Evolutionary conservation across 2,797 vertebrate species (phyloP).

Genomic region (Octomys mimax): DNA sequence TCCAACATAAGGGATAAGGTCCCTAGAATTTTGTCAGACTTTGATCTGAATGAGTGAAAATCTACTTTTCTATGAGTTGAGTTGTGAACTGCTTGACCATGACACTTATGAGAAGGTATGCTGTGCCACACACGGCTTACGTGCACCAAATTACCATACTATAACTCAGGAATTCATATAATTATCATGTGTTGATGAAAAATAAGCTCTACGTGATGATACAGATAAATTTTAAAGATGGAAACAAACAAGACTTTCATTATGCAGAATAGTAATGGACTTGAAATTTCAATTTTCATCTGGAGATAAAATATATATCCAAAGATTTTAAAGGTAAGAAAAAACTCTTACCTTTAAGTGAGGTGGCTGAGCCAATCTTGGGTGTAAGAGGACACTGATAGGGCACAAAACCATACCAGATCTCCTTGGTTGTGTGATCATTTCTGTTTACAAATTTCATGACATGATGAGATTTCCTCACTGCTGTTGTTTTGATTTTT

Average conservation of each 20-base stretch:
- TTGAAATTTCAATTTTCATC: slow-evolving; percentile 74
- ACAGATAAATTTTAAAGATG: neutral
- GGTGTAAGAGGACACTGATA: slow-evolving; percentile 80
- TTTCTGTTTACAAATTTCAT: slow-evolving; percentile 84
- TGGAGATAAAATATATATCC: slow-evolving; percentile 72
- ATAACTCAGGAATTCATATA: neutral
- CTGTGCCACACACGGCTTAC: neutral
- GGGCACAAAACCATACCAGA: slow-evolving; percentile 72
- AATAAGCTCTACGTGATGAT: neutral
- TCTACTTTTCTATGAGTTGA: slow-evolving; percentile 51
- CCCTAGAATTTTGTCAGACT: slow-evolving; percentile 18
- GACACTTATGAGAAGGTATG: slow-evolving; percentile 1
- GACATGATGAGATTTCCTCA: slow-evolving; percentile 83
- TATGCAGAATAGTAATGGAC: neutral
- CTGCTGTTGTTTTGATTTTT: slow-evolving; percentile 52
- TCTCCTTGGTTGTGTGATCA: slow-evolving; percentile 76
- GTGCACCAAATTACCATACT: neutral
- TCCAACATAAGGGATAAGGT: neutral
- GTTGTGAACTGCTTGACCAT: slow-evolving; percentile 32
- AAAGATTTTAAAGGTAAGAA: slow-evolving; percentile 81
- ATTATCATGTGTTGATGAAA: neutral
- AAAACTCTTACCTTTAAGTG: neutral
- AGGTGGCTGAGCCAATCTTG: slow-evolving; percentile 85
- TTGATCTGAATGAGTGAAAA: neutral
- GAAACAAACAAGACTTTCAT: neutral